Conservation (phyloP, 2,888 invertebrate genomes). For the Diploptera punctata region DNA sequence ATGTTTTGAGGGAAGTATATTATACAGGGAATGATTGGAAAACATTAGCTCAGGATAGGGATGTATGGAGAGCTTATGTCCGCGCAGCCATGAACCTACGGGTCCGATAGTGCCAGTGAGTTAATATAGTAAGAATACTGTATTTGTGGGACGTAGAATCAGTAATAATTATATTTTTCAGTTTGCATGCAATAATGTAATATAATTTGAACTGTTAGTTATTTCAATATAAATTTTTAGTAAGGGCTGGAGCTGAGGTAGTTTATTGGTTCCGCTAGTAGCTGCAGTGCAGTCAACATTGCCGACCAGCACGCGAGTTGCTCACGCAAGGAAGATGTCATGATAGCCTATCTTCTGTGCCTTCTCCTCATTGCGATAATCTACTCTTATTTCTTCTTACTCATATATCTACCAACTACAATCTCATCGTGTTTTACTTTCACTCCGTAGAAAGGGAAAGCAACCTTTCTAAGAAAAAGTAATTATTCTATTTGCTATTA, state of each 20-base stretch:
- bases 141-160: not conserved
- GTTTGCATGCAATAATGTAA: constrained; percentile 1
- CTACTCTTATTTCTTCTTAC: not conserved
- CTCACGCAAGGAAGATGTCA: constrained; percentile 17
- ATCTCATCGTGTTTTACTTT: not conserved
- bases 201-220: constrained; percentile 15
- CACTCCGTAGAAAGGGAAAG: no score
- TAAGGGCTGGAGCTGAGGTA: not conserved
- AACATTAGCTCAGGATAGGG: no score
- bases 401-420: not conserved
- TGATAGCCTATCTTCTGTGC: not conserved
- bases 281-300: constrained; percentile 19
- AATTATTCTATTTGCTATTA: no score
- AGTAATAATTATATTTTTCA: not conserved
- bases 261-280: constrained; percentile 9
- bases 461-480: no score
- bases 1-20: no score
- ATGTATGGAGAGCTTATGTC: no score
- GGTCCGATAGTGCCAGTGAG: no score
- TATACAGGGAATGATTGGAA: no score
- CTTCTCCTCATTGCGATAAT: not conserved
- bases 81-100: no score
- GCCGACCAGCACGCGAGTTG: not conserved
- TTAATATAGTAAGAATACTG: not conserved
- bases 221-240: constrained; percentile 17